These are phyloP conservation scores for Eupleurogrammus muticus DNA, from an alignment of 2,797 vertebrate genomes.

Conservation along the genomic window DNA sequence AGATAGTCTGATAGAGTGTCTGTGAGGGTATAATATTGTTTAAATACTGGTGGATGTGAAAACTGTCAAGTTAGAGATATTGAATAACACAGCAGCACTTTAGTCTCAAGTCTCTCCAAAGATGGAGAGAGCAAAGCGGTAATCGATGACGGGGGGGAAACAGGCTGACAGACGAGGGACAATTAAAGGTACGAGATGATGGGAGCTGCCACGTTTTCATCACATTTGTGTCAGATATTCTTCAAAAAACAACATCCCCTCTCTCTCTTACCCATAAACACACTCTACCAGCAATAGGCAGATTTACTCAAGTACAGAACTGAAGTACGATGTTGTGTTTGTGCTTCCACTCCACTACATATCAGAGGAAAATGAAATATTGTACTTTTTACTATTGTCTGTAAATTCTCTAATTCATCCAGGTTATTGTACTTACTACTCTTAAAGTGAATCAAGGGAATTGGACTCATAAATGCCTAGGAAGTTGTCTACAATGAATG, in stretches of 20 bases:
- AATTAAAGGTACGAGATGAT: neutral
- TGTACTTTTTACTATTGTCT: too few relatives aligned
- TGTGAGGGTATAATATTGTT: neutral
- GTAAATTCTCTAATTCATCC: too few relatives aligned
- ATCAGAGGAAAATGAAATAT: too few relatives aligned
- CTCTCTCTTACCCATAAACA: slow-evolving; percentile 2
- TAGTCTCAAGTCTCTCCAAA: neutral
- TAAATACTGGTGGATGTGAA: neutral
- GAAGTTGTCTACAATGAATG: too few relatives aligned
- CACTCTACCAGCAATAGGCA: neutral
- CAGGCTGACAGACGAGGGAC: neutral
- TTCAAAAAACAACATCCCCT: slow-evolving; percentile 39
- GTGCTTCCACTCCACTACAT: too few relatives aligned
- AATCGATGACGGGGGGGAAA: neutral
- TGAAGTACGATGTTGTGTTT: too few relatives aligned
- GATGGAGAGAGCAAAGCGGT: neutral
- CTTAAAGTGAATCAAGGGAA: too few relatives aligned
- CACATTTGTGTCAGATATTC: slow-evolving; percentile 43
- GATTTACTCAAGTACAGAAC: too few relatives aligned
- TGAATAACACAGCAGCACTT: neutral
- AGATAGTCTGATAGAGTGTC: neutral
- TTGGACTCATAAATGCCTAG: too few relatives aligned
- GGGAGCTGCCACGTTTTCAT: slow-evolving; percentile 20
- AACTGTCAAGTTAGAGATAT: slow-evolving; percentile 1
- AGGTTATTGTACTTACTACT: too few relatives aligned